Conservation (phyloP, 1,140 invertebrate genomes). For the Uloborus diversus region DNA sequence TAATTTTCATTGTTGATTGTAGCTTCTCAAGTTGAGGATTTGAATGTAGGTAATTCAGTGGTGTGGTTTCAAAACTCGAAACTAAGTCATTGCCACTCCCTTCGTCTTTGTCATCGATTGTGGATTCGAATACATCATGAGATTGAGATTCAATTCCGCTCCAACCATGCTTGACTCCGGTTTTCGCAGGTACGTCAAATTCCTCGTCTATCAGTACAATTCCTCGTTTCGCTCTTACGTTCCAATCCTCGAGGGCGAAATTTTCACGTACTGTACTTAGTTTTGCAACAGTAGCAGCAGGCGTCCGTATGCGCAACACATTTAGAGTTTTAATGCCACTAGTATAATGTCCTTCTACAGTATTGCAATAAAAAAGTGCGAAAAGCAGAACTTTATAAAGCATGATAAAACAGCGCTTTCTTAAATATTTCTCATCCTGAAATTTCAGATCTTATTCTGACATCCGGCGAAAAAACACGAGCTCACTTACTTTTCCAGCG, state of each 20-base stretch:
- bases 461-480: constrained; percentile 7
- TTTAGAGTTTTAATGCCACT: neutral
- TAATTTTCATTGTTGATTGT: no score
- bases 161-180: constrained; percentile 7
- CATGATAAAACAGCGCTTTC: no score
- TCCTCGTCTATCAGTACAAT: constrained; percentile 31
- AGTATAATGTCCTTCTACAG: neutral
- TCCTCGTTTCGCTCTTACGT: neutral
- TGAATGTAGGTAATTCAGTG: no score
- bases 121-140: neutral
- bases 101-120: neutral
- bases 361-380: neutral
- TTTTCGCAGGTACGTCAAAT: constrained; percentile 4
- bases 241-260: neutral
- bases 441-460: neutral
- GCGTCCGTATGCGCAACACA: neutral
- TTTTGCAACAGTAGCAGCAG: neutral
- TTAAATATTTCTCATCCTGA: constrained; percentile 4
- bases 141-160: no score
- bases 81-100: neutral
- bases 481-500: neutral
- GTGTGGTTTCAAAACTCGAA: neutral
- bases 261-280: neutral
- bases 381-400: neutral
- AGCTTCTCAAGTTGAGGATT: no score